A percentile compares a stretch with the other conserved stretches of the same genome.
phyloP scores from a whole-genome alignment of 2,888 invertebrate genomes.

The Phortica magna region DNA sequence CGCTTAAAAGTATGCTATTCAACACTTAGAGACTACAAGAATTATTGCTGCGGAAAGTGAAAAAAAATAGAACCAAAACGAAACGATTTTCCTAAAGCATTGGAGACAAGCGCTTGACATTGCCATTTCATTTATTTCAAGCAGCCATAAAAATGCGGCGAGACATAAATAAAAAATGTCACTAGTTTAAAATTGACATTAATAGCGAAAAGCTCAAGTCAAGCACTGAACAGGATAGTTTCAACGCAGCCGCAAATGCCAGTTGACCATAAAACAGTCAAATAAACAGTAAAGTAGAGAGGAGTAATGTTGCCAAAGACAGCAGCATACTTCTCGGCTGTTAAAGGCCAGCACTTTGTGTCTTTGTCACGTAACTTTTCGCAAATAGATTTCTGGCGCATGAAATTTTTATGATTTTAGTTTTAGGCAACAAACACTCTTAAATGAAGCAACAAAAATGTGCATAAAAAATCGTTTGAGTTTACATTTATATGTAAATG shows the following conservation, averaged over 20 bases:
- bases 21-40: no score
- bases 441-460: not conserved
- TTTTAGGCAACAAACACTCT: not conserved
- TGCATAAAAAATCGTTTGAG: not conserved
- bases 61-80: not conserved
- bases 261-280: slow-evolving; percentile 27
- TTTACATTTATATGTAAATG: slow-evolving; percentile 14
- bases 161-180: slow-evolving; percentile 30
- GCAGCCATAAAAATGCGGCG: slow-evolving; percentile 5
- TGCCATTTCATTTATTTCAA: not conserved
- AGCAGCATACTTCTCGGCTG: not conserved
- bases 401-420: not conserved
- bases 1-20: not conserved
- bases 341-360: not conserved
- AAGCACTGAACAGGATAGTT: not conserved
- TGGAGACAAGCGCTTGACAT: not conserved
- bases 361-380: not conserved
- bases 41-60: slow-evolving; percentile 9
- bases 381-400: slow-evolving; percentile 18
- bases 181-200: slow-evolving; percentile 34
- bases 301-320: not conserved
- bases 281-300: not conserved
- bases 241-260: slow-evolving; percentile 2
- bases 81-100: not conserved
- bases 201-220: slow-evolving; percentile 29